Conservation (phyloP, 2,113 vertebrate genomes). For the Mirza zaza region DNA sequence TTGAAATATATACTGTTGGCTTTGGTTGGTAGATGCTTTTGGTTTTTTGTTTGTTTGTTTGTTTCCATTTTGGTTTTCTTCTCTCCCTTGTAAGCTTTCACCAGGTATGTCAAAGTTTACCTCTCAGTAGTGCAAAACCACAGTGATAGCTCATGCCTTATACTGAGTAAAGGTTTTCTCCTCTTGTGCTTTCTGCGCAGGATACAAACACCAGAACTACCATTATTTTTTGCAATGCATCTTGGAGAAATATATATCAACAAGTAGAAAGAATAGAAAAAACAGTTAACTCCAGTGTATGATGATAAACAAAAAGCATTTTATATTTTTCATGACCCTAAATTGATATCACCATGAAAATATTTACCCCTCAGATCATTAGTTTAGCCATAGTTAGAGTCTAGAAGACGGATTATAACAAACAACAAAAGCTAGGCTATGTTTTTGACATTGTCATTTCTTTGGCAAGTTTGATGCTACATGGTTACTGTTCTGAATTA, state of each 20-base stretch:
- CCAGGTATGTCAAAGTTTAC: not conserved
- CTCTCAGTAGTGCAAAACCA: not conserved
- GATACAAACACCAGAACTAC: not conserved
- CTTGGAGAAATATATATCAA: not conserved
- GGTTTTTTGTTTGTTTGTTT: not conserved
- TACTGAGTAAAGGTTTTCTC: not conserved
- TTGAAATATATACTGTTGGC: not conserved
- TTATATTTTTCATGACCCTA: not conserved
- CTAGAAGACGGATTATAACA: not conserved
- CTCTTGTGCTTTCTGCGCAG: not conserved
- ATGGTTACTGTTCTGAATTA: slow-evolving; percentile 59
- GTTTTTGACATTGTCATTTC: slow-evolving; percentile 45
- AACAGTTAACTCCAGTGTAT: not conserved
- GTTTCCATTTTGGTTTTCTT: not conserved
- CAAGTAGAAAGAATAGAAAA: not conserved
- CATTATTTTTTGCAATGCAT: not conserved
- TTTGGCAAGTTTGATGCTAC: slow-evolving; percentile 50
- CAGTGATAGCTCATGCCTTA: not conserved
- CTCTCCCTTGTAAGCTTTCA: not conserved
- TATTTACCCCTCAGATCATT: slow-evolving; percentile 18
- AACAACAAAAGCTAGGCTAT: slow-evolving; percentile 30
- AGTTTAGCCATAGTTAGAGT: slow-evolving; percentile 13
- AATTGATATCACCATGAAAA: slow-evolving; percentile 39
- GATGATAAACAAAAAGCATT: not conserved
- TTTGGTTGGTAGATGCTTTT: not conserved